Percentiles rank a stretch among this genome's conserved stretches.
phyloP scores from a whole-genome alignment of 2,797 vertebrate species.

The Channallabes apus region DNA sequence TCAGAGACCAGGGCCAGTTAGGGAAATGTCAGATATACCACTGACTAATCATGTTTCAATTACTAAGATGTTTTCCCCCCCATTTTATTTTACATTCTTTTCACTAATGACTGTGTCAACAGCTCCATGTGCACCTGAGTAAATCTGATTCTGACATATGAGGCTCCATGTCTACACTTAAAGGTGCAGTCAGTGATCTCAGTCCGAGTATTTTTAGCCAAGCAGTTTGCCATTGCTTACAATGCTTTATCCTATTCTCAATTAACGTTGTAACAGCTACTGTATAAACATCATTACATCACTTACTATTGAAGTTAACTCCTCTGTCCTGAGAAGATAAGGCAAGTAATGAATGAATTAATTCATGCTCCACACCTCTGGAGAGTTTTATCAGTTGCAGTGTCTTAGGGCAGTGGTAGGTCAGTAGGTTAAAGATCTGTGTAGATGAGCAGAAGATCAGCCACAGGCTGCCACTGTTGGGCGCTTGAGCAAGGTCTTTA shows the following conservation, averaged over 20 bases:
- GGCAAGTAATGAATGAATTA: too few species aligned
- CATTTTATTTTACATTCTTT: neutral
- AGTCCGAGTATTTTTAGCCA: neutral
- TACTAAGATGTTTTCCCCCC: neutral
- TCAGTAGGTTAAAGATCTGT: too few species aligned
- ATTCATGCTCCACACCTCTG: too few species aligned
- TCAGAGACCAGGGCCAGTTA: too few species aligned
- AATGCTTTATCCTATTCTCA: neutral
- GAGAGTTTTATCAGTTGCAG: too few species aligned
- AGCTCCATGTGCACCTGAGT: neutral
- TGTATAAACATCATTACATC: neutral
- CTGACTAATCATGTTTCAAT: neutral
- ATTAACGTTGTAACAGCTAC: neutral
- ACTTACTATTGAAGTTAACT: neutral
- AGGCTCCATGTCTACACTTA: neutral
- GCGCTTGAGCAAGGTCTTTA: too few species aligned
- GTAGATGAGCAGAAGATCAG: too few species aligned
- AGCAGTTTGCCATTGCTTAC: neutral
- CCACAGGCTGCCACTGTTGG: too few species aligned
- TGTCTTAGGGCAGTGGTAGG: too few species aligned
- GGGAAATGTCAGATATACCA: neutral
- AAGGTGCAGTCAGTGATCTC: neutral
- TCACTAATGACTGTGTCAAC: conserved; percentile 17
- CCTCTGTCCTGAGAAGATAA: neutral
- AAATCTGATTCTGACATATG: neutral